phyloP scores from a whole-genome alignment of 2,113 vertebrate species.

The Gasterosteus aculeatus region DNA sequence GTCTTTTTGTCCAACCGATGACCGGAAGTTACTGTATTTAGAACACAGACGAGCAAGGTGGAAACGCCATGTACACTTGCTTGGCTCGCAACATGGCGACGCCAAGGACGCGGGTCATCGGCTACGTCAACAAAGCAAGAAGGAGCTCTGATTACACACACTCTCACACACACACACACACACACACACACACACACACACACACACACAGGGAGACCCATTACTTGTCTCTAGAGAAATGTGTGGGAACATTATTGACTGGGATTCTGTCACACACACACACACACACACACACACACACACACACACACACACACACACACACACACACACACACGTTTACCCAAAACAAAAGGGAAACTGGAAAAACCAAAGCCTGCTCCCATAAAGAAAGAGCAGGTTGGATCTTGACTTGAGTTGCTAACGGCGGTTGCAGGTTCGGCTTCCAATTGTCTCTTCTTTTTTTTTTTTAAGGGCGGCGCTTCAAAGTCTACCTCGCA shows the following conservation, averaged over 20 bases:
- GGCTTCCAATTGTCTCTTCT: conserved; percentile 12
- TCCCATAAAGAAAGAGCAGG: conserved; percentile 34
- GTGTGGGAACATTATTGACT: conserved; percentile 45
- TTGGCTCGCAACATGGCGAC: too few relatives aligned
- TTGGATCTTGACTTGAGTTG: conserved; percentile 42
- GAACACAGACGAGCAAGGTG: too few relatives aligned
- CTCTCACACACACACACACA: conserved; percentile 1
- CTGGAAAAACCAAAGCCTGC: conserved; percentile 55
- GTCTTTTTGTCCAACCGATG: too few relatives aligned
- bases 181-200: background rate
- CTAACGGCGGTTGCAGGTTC: conserved; percentile 10
- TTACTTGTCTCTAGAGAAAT: conserved; percentile 26
- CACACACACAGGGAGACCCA: background rate
- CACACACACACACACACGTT: conserved; percentile 14
- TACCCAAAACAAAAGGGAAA: conserved; percentile 67
- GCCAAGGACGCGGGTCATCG: too few relatives aligned
- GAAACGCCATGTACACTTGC: too few relatives aligned
- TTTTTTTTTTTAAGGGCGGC: conserved; percentile 11
- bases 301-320: conserved; percentile 16
- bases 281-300: conserved; percentile 13
- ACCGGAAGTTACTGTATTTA: too few relatives aligned
- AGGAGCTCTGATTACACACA: background rate
- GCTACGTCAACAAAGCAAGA: background rate
- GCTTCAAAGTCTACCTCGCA: conserved; percentile 33
- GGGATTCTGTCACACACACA: conserved; percentile 1